Base-by-base conservation (phyloP, 2,797 vertebrate species). In the Tinamus major region DNA sequence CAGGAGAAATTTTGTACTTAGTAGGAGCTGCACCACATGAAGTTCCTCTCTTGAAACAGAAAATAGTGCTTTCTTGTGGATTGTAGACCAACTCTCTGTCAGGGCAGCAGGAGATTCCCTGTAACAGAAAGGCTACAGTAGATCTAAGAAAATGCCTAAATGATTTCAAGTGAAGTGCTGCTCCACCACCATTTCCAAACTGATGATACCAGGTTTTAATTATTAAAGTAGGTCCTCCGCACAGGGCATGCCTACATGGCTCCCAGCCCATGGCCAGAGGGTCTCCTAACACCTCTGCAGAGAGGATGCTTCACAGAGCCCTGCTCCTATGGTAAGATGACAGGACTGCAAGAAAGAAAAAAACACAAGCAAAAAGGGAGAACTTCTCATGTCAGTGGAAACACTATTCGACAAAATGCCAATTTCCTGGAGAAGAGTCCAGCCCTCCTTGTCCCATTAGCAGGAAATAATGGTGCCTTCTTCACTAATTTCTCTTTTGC, bases 401-500 rank as follows among this genome's bases (percentile, higher is more conserved):
- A n/a, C 58, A 62, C 18, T 29, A 37, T 61, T 68, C 0, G 0
- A 55, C 41, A 56, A 65, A 83, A 51, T 14, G 10, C 8, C 76
- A 35, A 39, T 10, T 74, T 85, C 76, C 82, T 61, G 55, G 21
- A 53, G 72, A 26, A 67, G 16, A 42, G 51, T 65, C 76, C 90
- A 89, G 48, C 79, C 91, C 63, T 85, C 49, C 91, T 79, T 67
- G 56, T 93, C 75, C 86, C 64, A 71, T 92, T 79, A 95, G 53
- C 67, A 84, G 79, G 59, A 71, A 94, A 92, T 68, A 91, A 93
- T 41, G 39, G 21, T 59, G 48, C 59, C 87, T 93, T 70, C 77
- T 89, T 87, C 51, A 19, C 55, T 95, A 79, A 96, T 93, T 91
- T 58, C 87, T 93, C 77, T 92, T 41, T 71, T 67, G 79, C 63